These are phyloP conservation scores for Macquaria ambigua DNA, from an alignment of 2,113 vertebrate species.

Conservation along the genomic window DNA sequence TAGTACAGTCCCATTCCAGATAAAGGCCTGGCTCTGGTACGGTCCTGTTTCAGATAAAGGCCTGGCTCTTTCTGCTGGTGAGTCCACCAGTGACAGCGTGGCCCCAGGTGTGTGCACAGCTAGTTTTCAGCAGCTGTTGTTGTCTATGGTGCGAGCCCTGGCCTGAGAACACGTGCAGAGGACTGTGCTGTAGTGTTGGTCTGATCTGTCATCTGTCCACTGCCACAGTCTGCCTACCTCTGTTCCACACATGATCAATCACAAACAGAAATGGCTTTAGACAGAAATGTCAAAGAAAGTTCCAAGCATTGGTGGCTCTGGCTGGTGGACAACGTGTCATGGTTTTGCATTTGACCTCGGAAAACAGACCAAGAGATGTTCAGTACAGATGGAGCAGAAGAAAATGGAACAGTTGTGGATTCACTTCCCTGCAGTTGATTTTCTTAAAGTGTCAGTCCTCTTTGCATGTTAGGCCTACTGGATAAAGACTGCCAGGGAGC, in stretches of 20 bases:
- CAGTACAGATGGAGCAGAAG: background rate
- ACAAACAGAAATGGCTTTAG: constrained; percentile 22
- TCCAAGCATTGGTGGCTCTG: background rate
- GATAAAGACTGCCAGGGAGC: background rate
- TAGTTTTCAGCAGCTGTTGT: background rate
- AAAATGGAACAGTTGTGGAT: background rate
- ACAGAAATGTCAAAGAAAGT: constrained; percentile 16
- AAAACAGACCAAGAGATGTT: background rate
- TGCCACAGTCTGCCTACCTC: constrained; percentile 16
- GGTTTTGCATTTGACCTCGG: background rate
- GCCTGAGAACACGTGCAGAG: background rate
- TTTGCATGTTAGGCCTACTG: background rate
- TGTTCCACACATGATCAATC: background rate
- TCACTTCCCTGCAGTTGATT: background rate
- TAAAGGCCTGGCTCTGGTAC: background rate
- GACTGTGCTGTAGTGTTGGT: background rate
- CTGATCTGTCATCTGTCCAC: background rate
- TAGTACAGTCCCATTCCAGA: background rate
- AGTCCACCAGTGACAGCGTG: background rate
- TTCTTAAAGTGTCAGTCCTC: background rate
- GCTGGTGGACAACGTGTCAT: background rate
- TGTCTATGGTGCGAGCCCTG: background rate
- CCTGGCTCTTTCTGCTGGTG: background rate
- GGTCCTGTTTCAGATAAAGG: background rate
- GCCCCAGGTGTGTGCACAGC: background rate